Evolutionary conservation across 2,113 vertebrate species (phyloP).

Genomic region (Corapipo altera): DNA sequence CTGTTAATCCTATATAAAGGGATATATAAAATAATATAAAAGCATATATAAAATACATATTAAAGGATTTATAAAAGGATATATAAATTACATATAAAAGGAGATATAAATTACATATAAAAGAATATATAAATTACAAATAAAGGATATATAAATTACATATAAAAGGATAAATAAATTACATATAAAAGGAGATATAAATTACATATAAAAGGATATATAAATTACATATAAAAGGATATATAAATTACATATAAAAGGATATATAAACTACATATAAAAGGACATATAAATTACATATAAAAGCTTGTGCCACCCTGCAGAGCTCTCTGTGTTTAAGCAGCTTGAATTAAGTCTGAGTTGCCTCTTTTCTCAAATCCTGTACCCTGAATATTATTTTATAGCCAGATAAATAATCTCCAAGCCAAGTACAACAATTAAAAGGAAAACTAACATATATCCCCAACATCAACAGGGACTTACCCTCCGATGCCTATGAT

Average conservation of each 20-base stretch:
- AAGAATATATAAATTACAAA: too few species aligned
- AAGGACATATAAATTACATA: neutral
- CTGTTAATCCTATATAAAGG: neutral
- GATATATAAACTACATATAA: too few species aligned
- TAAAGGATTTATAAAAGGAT: too few species aligned
- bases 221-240: neutral
- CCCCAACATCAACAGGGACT: constrained; percentile 40
- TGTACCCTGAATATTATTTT: accelerated
- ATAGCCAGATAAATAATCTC: accelerated
- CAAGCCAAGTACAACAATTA: too few species aligned
- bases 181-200: too few species aligned
- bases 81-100: too few species aligned
- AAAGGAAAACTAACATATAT: accelerated
- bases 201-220: too few species aligned
- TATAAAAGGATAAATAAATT: too few species aligned
- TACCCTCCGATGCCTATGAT: constrained; percentile 94
- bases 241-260: too few species aligned
- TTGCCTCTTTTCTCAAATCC: neutral
- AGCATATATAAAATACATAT: neutral
- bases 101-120: accelerated
- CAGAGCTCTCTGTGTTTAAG: neutral
- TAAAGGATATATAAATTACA: too few species aligned
- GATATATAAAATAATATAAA: neutral
- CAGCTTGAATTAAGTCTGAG: neutral
- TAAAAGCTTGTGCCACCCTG: accelerated